Base-by-base conservation (phyloP, 2,888 invertebrate species). In the Malthinus flaveolus region DNA sequence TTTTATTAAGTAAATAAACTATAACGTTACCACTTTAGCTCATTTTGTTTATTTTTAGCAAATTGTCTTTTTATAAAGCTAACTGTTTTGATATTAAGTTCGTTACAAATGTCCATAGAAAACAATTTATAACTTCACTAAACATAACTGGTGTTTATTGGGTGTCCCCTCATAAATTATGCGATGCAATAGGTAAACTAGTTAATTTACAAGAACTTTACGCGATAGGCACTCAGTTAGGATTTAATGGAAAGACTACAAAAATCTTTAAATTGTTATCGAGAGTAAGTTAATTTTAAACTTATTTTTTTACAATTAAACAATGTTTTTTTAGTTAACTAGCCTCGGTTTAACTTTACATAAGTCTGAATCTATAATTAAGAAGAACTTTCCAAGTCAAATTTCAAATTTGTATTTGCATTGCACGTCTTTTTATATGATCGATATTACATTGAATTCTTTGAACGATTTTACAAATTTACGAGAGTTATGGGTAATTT, bases 141-240 rank as follows among this genome's bases (percentile, higher is more conserved):
- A 58, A 58, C 9, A 53, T 58, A 35, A 58, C 48, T 36, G 53
- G 49, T 7, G 11, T 53, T 10, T 58, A 58, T 12, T 58, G 58
- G 58, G 44, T 58, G 7, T n/a, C 49, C 7, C 31, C 11, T 10
- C n/a, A 32, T 3, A 23, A 33, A 9, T 32, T 52, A 15, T 35
- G 12, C 4, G 33, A 12, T 12, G 36, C 48, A 13, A 7, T 58
- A 7, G 12, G n/a, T 23, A 53, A 23, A 36, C 7, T 58, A 1
- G 12, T 3, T n/a, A 44, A 35, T 49, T 11, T 58, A 10, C 32
- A 58, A 33, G 13, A 9, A 15, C 37, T 58, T 9, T 53, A 58
- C 44, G 58, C 37, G n/a, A 23, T 58, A 2, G 58, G 49, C 33
- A 58, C 58, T 12, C 44, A 32, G n/a, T n/a, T 58, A 15, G 33